phyloP scores from a whole-genome alignment of 2,888 invertebrate species.

The Hypomecis atomaria region DNA sequence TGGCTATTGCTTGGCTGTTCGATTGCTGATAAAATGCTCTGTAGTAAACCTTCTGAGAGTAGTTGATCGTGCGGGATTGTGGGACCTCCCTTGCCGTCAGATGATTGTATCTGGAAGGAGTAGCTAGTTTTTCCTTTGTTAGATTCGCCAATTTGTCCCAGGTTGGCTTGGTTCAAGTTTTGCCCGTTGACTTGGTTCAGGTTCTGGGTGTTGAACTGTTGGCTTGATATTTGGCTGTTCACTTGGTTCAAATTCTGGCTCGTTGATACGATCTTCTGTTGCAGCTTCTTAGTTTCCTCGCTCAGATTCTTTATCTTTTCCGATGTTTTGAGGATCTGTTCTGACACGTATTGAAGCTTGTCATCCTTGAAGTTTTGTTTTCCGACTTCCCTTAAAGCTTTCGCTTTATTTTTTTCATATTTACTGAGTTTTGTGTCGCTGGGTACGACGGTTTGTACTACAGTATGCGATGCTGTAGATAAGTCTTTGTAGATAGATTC shows the following conservation, averaged over 20 bases:
- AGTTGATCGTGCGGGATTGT: conserved; percentile 89
- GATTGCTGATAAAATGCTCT: conserved; percentile 92
- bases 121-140: conserved; percentile 86
- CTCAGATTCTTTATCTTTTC: conserved; percentile 71
- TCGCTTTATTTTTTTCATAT: conserved; percentile 63
- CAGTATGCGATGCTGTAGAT: conserved; percentile 63
- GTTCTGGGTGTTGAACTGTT: conserved; percentile 39
- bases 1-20: conserved; percentile 85
- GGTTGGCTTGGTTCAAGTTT: conserved; percentile 19
- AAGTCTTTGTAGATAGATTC: conserved; percentile 65
- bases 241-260: conserved; percentile 62
- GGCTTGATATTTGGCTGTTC: conserved; percentile 8
- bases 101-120: conserved; percentile 90
- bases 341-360: conserved; percentile 62
- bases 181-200: conserved; percentile 38
- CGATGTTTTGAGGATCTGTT: conserved; percentile 74
- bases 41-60: conserved; percentile 90
- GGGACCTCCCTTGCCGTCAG: conserved; percentile 80
- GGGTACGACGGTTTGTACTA: conserved; percentile 62
- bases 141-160: conserved; percentile 64
- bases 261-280: conserved; percentile 68
- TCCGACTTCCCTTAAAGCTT: conserved; percentile 61
- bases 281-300: conserved; percentile 71
- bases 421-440: conserved; percentile 46
- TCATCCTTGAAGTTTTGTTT: conserved; percentile 64